Evolutionary conservation across 2,888 invertebrate genomes (phyloP).

Genomic region (Enchytraeus crypticus): DNA sequence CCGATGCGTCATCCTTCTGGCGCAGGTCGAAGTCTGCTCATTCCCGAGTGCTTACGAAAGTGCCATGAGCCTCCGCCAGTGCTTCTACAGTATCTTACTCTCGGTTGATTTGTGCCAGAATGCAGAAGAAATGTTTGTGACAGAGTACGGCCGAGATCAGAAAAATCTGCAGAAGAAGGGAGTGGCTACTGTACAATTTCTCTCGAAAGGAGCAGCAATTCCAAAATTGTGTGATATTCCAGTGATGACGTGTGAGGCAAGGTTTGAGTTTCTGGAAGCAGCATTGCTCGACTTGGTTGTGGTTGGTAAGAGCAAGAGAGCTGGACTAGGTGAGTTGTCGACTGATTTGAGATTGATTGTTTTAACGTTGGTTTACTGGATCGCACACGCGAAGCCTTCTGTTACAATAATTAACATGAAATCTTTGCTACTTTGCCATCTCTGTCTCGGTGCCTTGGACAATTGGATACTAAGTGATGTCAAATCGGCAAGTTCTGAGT

Average conservation of each 20-base stretch:
- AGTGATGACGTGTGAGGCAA: neutral
- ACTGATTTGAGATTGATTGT: constrained; percentile 7
- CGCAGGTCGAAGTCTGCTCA: constrained; percentile 38
- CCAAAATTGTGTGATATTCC: neutral
- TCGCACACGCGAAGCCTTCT: constrained; percentile 30
- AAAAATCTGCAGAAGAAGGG: neutral
- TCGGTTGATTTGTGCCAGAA: constrained; percentile 16
- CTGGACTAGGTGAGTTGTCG: constrained; percentile 2
- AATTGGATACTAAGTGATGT: neutral
- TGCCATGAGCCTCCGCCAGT: constrained; percentile 32
- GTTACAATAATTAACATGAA: constrained; percentile 27
- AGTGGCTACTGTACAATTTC: neutral
- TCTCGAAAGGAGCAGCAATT: neutral
- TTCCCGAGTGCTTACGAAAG: constrained; percentile 33
- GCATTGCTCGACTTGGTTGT: neutral
- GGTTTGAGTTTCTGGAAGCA: neutral
- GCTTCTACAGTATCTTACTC: constrained; percentile 40
- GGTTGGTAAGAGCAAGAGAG: constrained; percentile 16
- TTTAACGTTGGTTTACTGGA: constrained; percentile 29
- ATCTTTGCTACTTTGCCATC: constrained; percentile 25
- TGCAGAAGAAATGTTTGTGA: neutral
- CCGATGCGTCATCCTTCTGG: constrained; percentile 36
- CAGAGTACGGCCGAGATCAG: neutral
- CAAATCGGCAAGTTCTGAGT: neutral
- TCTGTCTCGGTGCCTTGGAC: constrained; percentile 17